Evolutionary conservation across 2,888 invertebrate species (phyloP), one percentile per base, ranked within the genome.

Genomic region (Noctuana brunneofusca): DNA sequence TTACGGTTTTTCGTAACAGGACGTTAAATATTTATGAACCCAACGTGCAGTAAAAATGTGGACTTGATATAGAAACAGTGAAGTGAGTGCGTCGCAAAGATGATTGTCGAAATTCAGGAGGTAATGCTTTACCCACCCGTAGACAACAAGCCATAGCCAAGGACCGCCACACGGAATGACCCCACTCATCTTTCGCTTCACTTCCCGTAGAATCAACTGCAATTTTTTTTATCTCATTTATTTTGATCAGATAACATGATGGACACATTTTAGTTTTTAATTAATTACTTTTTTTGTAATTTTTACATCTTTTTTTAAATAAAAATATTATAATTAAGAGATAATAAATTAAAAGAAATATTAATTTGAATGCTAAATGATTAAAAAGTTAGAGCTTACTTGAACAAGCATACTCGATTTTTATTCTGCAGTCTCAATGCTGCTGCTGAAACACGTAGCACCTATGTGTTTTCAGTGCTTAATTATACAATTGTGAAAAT

Each of bases 61-160:
- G 68, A 69, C 67, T 70, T 73, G 54, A 56, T 63, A 50, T 20
- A 60, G 48, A 30, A 72, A 22, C 22, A 67, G 73, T 75, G 75
- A 74, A 68, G 72, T 72, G 74, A 69, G 69, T 68, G 70, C 69
- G 65, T 64, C 70, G 72, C 68, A 75, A 85, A 82, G 74, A 90
- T 90, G 90, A 89, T 90, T 83, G 89, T 90, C 83, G 90, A 90
- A 80, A 89, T 90, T 70, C 87, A 86, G 72, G 90, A 90, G 90
- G 90, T 90, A 89, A 73, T 68, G 68, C 69, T 65, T 60, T 43
- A 63, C 59, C 52, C 53, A 46, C 59, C 16, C 48, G 30, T 56
- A 56, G 46, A 56, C 58, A 24, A 58, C 20, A 43, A 53, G 18
- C 50, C 59, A 53, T 53, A 43, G 38, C n/a, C n/a, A n/a, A n/a